Base-by-base conservation (phyloP, 1,140 invertebrate genomes). In the Hypsibius dujardini region DNA sequence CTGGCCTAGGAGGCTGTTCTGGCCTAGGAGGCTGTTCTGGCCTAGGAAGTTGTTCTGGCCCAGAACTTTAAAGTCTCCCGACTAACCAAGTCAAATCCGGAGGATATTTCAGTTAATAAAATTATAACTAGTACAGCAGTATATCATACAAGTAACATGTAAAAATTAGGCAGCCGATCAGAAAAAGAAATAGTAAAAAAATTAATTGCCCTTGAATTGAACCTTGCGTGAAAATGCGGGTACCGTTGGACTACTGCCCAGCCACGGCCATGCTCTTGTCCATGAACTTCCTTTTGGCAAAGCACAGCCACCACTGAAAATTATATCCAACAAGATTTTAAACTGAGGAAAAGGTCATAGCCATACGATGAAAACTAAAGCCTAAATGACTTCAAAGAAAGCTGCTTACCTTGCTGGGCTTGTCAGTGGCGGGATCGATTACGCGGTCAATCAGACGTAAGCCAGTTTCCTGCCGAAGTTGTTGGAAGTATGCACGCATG, bases 221-320 rank as follows among this genome's bases (percentile, higher is more conserved):
- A 28, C 28, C 28, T 28, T 28, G 28, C 28, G 28, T 28, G 28
- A 28, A 28, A 28, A 28, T 28, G 28, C 28, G 28, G 28, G 28
- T 28, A 28, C 28, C 28, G 28, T 28, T 28, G 28, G 28, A 28
- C 28, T 76, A 81, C 45, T 79, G 78, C 69, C 82, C 82, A 62
- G 80, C 81, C 47, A 79, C 88, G 69, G 89, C 89, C 2, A 98
- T 81, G 60, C 91, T 95, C 78, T 98, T 98, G 77, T 99, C 95
- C 95, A 99, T 98, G 78, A 99, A 99, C 83, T 95, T 95, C 84
- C 94, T 95, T 78, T 95, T 95, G 15, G 92, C 88, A 83, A 99
- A 99, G 78, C 95, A 98, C 46, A 97, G 82, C 96, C 96, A 99
- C 95, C 95, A 99, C 82, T 85, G 77, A 73, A 81, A 79, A 72